Evolutionary conservation across 2,113 vertebrate species (phyloP), one percentile per base, ranked within the genome.

Genomic region (Chinchilla lanigera): DNA sequence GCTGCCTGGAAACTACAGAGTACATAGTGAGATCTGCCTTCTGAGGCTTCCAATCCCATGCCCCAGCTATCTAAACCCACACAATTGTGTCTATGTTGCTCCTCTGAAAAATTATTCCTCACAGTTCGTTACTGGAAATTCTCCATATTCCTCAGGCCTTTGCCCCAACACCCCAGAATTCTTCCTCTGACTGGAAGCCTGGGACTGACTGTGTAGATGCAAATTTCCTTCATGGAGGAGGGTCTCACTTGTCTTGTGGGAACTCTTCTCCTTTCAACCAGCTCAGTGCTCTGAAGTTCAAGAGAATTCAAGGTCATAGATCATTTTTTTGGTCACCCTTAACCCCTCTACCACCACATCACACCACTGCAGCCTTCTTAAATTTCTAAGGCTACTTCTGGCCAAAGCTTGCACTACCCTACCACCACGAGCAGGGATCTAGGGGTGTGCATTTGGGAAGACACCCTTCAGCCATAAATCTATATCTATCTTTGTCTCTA

Each of bases 101-200:
- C 63, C 0, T 88, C 8, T 60, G 35, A 2, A 93, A 91, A 61
- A 20, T 75, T 93, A 7, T 56, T 75, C 9, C 28, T 86, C 26
- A 12, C 26, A 19, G 67, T 75, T 63, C 73, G 16, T 60, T 11
- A 24, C 7, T 47, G 35, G 6, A 78, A 90, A 91, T 44, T 50
- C 47, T 93, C 50, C 17, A 22, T 71, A 52, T 73, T 50, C 17
- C 44, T 93, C 60, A 78, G 28, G 30, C 3, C 16, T 47, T 56
- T 71, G 6, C 50, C 19, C 22, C 35, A 56, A 22, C 0, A 1
- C 30, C 13, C 13, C 38, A 78, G 26, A 35, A 13, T 7, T 1
- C 13, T 35, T 69, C 17, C 35, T 77, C 17, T 44, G 28, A 20
- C 30, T 22, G 61, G 30, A 80, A 5, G 65, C 7, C 41, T 92